These are phyloP conservation scores for Trididemnum nubilum DNA, from an alignment of 23 tunicate species.

Conservation along the genomic window DNA sequence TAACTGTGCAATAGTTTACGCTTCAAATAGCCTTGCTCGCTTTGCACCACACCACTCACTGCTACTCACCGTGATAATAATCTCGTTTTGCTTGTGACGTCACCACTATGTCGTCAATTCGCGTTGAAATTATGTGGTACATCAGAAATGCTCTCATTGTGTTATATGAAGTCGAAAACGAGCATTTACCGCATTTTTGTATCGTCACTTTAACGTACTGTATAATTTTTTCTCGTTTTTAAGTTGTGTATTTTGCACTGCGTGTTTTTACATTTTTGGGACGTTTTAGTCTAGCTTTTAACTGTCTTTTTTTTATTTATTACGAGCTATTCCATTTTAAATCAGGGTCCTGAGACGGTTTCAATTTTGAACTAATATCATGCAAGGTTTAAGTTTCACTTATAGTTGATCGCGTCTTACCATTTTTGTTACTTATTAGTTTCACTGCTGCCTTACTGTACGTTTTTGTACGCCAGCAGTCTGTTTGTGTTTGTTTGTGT, in stretches of 20 bases:
- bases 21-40: background rate
- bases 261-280: background rate
- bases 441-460: conserved; percentile 6
- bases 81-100: background rate
- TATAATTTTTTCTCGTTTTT: background rate
- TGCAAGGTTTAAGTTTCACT: too few relatives aligned
- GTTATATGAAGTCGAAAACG: background rate
- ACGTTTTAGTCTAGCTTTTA: too few relatives aligned
- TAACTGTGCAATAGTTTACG: conserved; percentile 11
- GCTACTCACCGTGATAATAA: background rate
- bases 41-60: background rate
- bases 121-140: background rate
- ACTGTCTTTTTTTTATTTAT: too few relatives aligned
- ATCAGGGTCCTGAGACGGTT: background rate
- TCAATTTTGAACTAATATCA: too few relatives aligned
- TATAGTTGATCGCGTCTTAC: too few relatives aligned
- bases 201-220: conserved; percentile 11
- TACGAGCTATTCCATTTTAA: background rate
- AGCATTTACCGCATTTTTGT: background rate
- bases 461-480: too few relatives aligned
- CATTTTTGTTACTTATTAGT: too few relatives aligned
- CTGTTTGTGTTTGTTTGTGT: background rate
- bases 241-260: background rate
- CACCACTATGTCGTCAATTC: background rate
- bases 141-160: background rate